These are phyloP conservation scores for Neosilurus mollespiculum DNA, from an alignment of 2,797 vertebrate species.

Conservation along the genomic window DNA sequence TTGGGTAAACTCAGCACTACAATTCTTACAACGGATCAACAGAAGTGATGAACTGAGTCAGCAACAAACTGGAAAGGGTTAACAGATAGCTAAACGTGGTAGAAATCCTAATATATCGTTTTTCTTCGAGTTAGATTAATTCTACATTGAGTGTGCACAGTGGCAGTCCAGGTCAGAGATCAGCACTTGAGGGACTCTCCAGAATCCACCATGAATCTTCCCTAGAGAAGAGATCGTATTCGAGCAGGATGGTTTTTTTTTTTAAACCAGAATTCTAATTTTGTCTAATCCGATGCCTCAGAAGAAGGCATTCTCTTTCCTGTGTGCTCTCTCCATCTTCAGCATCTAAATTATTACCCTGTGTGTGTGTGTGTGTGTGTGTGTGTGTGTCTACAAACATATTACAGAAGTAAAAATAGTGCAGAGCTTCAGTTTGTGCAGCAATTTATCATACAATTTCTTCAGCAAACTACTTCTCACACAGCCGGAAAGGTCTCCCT, in stretches of 20 bases:
- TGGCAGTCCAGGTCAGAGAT: conserved; percentile 15
- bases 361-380: conserved; percentile 20
- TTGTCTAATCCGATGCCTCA: conserved; percentile 31
- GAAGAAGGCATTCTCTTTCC: conserved; percentile 22
- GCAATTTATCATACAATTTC: conserved; percentile 68
- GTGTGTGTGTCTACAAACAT: conserved; percentile 39
- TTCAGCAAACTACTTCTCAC: conserved; percentile 33
- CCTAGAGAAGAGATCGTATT: neutral
- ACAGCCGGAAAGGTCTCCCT: conserved; percentile 29
- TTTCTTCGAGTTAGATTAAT: neutral
- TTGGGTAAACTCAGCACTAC: neutral
- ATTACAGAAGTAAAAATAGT: conserved; percentile 63
- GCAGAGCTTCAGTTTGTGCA: conserved; percentile 56
- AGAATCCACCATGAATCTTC: conserved; percentile 15
- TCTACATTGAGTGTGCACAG: neutral
- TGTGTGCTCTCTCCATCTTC: neutral
- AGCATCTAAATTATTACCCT: conserved; percentile 16
- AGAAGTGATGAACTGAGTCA: neutral
- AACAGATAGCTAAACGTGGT: no score
- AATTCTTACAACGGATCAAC: neutral
- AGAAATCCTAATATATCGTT: no score
- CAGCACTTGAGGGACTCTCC: conserved; percentile 36
- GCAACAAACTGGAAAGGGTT: no score
- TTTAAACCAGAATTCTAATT: conserved; percentile 40
- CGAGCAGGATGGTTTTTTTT: neutral